Base-by-base conservation (phyloP, 2,888 invertebrate species). In the Anodontia alba region DNA sequence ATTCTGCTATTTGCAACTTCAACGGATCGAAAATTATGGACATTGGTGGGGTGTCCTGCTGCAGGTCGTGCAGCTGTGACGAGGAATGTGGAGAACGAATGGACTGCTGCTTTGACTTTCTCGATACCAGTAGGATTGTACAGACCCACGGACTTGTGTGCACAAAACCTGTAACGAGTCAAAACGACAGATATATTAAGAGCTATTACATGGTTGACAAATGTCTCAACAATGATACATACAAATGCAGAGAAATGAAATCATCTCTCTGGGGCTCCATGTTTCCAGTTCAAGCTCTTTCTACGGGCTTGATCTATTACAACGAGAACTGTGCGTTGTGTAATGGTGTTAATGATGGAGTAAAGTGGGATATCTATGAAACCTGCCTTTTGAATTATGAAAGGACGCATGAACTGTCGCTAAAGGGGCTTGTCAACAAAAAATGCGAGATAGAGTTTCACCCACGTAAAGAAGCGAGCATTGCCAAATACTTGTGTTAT, bases 91-190 rank as follows among this genome's bases (percentile, higher is more conserved):
- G 62, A 20, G 33, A 62, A 3, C 62, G 33, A 2, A 33, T 62
- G 62, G 62, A 62, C 17, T 62, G 62, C 20, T 62, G 62, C 20
- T 62, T 31, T 15, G 62, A 62, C 33, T 62, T 33, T 62, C 20
- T 62, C 5, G 62, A 62, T 33, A 33, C 23, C 2, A 31, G 17
- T 17, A 62, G 33, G 23, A 31, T 62, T 33, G 33, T 17, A 17
- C 33, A 62, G 33, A 33, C 20, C 12, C 31, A 62, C 7, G 33
- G 33, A 3, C 10, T 62, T 1, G 17, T 17, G 1, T 62, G 62
- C 33, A 33, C 20, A 3, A 17, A 3, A 15, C 33, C 62, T 10
- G 20, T 20, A 46, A 20, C n/a, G 3, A 42, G 8, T 15, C 15
- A 7, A 46, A 20, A 7, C 3, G n/a, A 12, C n/a, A 3, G 3